phyloP scores from a whole-genome alignment of 2,113 vertebrate genomes.

The Thinocorus orbignyianus region DNA sequence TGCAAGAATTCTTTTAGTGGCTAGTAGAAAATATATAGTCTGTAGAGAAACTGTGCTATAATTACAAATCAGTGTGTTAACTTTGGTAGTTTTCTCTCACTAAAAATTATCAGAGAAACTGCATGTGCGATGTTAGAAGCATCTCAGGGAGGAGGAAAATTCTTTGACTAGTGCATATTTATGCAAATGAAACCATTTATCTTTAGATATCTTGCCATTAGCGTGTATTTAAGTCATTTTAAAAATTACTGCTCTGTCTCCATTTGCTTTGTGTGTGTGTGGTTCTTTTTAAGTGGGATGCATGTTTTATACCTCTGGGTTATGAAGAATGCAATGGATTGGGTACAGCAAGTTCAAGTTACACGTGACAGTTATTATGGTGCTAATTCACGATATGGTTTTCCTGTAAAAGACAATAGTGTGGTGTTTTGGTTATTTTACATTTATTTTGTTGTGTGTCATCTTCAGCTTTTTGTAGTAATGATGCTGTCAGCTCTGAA shows the following conservation, averaged over 20 bases:
- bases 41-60: not conserved
- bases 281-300: not conserved
- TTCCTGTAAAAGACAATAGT: not conserved
- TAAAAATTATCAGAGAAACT: not conserved
- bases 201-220: not conserved
- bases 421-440: not conserved
- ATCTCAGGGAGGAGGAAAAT: not conserved
- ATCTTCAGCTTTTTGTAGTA: not conserved
- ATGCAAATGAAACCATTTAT: constrained; percentile 25
- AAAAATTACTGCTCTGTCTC: not conserved
- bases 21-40: not conserved
- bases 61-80: not conserved
- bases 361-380: not conserved
- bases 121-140: not conserved
- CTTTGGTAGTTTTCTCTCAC: not conserved
- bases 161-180: not conserved
- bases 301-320: not conserved
- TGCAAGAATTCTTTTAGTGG: not conserved
- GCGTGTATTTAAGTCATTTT: not conserved
- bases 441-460: not conserved
- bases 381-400: not conserved
- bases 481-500: not conserved
- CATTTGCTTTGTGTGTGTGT: not conserved
- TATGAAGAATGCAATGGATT: not conserved
- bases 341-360: not conserved